Base-by-base conservation (phyloP, 1,140 invertebrate genomes). In the Oryctes rhinoceros region DNA sequence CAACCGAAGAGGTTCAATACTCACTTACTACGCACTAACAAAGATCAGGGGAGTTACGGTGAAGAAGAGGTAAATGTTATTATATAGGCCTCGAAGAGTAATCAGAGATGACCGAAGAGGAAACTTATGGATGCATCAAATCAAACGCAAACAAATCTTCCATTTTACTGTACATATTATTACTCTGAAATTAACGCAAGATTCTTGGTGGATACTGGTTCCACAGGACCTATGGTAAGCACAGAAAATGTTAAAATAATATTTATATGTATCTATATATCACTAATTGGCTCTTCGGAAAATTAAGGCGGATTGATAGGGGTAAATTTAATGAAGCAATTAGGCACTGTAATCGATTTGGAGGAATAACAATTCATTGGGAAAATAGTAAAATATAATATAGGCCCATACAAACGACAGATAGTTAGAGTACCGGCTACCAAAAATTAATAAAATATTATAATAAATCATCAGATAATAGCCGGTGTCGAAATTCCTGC, bases 381-480 rank as follows among this genome's bases (percentile, higher is more conserved):
- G 75, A 76, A 18, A 76, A 76, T 44, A 74, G 39, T 18, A 76
- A 37, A 76, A 15, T 76, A 76, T n/a, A 76, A 44, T 47, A 47
- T 76, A 49, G 75, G 75, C 9, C 75, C 67, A 74, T 5, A 13
- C 13, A 39, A 78, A 62, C n/a, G 76, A 1, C 20, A 59, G 13
- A 59, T 78, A 49, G 24, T 78, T 9, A 78, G n/a, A 59, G 3
- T 78, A 20, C 76, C 76, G 30, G 75, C 59, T 6, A 59, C 47
- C 2, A 59, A 59, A 78, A 78, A 62, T 59, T 35, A 20, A 13
- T 4, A 2, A 7, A 59, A 76, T 24, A 76, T 48, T 10, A n/a
- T n/a, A n/a, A 78, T 78, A 59, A 20, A 78, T 35, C 76, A 78
- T 30, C 48, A 78, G 13, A 11, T 7, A 78, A 20, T 78, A 78